Evolutionary conservation across 1,140 invertebrate genomes (phyloP).

Genomic region (Ips typographus): DNA sequence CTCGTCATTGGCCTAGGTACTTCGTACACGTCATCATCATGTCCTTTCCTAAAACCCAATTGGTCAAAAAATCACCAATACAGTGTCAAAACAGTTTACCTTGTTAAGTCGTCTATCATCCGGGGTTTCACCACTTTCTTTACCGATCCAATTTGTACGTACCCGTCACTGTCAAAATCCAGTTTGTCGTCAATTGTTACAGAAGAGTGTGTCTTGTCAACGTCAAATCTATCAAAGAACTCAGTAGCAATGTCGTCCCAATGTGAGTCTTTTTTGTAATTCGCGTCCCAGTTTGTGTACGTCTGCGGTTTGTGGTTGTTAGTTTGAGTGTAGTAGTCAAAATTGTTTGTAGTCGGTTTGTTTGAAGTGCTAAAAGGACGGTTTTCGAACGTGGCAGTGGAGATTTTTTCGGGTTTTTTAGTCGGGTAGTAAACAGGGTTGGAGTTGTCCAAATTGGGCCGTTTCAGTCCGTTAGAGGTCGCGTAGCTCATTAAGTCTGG

Average conservation of each 20-base stretch:
- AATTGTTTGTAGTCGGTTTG: slow-evolving; percentile 10
- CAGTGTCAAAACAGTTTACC: too few species aligned
- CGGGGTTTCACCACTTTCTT: slow-evolving; percentile 39
- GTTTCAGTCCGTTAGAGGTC: slow-evolving; percentile 11
- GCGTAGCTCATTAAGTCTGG: not conserved
- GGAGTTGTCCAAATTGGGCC: slow-evolving; percentile 28
- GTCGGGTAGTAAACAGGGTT: not conserved
- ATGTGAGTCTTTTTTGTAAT: slow-evolving; percentile 3
- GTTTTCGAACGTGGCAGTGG: slow-evolving; percentile 25
- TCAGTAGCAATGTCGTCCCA: slow-evolving; percentile 33
- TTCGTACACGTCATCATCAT: too few species aligned
- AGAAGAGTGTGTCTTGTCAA: not conserved
- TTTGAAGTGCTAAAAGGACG: slow-evolving; percentile 33
- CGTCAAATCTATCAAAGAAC: slow-evolving; percentile 31
- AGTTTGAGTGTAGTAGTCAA: slow-evolving; percentile 2
- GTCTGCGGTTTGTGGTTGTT: not conserved
- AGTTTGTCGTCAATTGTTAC: slow-evolving; percentile 54
- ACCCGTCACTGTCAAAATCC: slow-evolving; percentile 50
- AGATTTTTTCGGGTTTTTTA: slow-evolving; percentile 27
- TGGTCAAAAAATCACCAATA: too few species aligned
- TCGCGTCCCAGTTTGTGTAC: not conserved
- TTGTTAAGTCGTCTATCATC: too few species aligned
- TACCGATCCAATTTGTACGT: slow-evolving; percentile 46
- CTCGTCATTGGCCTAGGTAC: too few species aligned
- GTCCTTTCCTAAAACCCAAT: too few species aligned